Conservation (phyloP, 2,888 invertebrate genomes). For the Caenorhabditis sulstoni region DNA sequence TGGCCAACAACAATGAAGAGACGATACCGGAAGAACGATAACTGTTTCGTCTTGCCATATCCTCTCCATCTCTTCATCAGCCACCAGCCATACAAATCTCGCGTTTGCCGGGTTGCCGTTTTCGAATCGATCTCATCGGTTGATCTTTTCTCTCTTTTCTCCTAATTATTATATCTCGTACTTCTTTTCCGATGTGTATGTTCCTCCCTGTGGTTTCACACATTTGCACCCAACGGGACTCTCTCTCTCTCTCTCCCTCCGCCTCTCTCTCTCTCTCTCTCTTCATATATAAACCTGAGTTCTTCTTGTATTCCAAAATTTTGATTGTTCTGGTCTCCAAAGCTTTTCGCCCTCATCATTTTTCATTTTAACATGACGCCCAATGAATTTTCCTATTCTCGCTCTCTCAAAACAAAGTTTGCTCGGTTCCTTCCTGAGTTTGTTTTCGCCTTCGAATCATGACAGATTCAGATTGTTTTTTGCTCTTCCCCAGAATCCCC, state of each 20-base stretch:
- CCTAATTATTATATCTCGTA: constrained; percentile 10
- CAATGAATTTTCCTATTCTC: too few species aligned
- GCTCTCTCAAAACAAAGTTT: too few species aligned
- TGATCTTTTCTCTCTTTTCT: neutral
- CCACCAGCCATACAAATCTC: constrained; percentile 27
- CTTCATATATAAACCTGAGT: neutral
- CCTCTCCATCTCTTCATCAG: too few species aligned
- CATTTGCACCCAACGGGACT: constrained; percentile 32
- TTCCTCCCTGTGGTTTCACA: constrained; percentile 35
- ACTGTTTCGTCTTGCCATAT: neutral
- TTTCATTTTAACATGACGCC: too few species aligned
- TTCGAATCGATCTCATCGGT: constrained; percentile 31
- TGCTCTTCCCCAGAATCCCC: neutral
- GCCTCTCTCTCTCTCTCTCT: neutral
- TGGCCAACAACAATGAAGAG: constrained; percentile 54
- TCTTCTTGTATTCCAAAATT: neutral
- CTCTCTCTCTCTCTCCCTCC: neutral
- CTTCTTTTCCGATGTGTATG: constrained; percentile 19
- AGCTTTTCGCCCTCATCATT: too few species aligned
- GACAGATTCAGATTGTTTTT: neutral
- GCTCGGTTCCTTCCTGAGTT: too few species aligned
- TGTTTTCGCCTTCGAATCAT: constrained; percentile 5
- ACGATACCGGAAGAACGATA: constrained; percentile 45
- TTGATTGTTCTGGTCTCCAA: too few species aligned
- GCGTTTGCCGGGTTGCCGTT: constrained; percentile 23